Evolutionary conservation across 2,797 vertebrate species (phyloP), one percentile per base, ranked within the genome.

Genomic region (Halcyon smyrnensis): DNA sequence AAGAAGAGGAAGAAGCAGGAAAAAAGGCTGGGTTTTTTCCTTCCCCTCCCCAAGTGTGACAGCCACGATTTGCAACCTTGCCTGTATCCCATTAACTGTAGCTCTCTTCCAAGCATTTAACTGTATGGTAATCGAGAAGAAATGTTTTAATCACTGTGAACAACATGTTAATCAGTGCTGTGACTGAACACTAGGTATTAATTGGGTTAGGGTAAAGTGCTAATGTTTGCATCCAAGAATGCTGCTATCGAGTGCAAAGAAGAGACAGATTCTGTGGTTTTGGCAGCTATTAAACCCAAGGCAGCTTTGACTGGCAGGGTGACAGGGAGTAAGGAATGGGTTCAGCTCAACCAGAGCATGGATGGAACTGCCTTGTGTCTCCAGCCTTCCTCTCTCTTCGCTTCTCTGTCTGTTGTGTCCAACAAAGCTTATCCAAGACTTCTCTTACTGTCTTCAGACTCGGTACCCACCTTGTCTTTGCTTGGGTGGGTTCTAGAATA

Each of bases 61-160:
- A 97, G 97, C 96, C 97, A 90, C 96, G 83, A 97, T 95, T 92
- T 94, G 94, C 98, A 98, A 95, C 98, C 97, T 97, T 94, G 95
- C 89, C 89, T 97, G 97, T 87, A 90, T 89, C 97, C 98, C 97
- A 98, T 98, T 98, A 98, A 97, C 96, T 94, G 71, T 91, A 96
- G 97, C 96, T 98, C 92, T 96, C 96, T 95, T 89, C 93, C 97
- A 97, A 97, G 97, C 97, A 97, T 98, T 98, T 98, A 98, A 98
- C 98, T 96, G 80, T 96, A 97, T 95, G 94, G 98, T 98, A 98
- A 98, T 99, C 97, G 98, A 97, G 97, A 97, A 98, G 97, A 98
- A 98, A 98, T 98, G 97, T 98, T 99, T 98, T 98, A 99, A 99
- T 99, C 98, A 98, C 97, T 92, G 95, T 95, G 97, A 98, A 97